A percentile compares a stretch with the other conserved stretches of the same genome.
Conservation (phyloP, 1,140 invertebrate genomes). For the Alviniconcha marisindica region DNA sequence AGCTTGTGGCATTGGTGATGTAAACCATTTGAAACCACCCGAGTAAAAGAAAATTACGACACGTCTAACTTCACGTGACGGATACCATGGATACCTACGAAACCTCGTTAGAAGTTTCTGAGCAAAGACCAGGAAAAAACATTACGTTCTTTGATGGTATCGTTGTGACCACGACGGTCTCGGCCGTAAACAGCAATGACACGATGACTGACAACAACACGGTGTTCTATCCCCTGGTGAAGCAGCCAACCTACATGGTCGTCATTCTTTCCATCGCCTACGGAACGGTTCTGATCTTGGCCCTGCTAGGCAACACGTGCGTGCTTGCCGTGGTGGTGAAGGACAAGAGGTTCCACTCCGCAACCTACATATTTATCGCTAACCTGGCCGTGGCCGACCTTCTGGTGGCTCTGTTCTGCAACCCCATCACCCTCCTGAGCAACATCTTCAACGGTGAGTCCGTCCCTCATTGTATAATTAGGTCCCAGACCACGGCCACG, state of each 20-base stretch:
- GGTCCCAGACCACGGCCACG: too few species aligned
- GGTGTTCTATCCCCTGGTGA: conserved; percentile 38
- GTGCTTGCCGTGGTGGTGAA: conserved; percentile 91
- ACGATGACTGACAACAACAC: background rate
- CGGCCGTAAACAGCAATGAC: background rate
- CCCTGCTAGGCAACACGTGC: conserved; percentile 90
- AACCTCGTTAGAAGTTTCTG: too few species aligned
- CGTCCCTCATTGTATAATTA: too few species aligned
- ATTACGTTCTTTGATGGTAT: too few species aligned
- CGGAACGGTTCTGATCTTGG: conserved; percentile 83
- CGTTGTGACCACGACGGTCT: background rate
- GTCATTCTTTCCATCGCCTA: conserved; percentile 53
- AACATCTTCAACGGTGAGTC: conserved; percentile 63
- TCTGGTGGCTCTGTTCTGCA: conserved; percentile 90
- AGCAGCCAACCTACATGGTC: conserved; percentile 52
- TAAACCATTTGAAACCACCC: too few species aligned
- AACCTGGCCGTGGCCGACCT: conserved; percentile 94
- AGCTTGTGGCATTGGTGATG: too few species aligned
- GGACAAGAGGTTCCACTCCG: conserved; percentile 90
- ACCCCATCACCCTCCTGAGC: conserved; percentile 87
- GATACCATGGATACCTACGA: too few species aligned
- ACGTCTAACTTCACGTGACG: too few species aligned
- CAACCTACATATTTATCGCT: conserved; percentile 95
- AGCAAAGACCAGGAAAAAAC: too few species aligned
- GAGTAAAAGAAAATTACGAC: too few species aligned